These are phyloP conservation scores for Mus caroli DNA, from an alignment of 2,797 vertebrate species.

Conservation along the genomic window DNA sequence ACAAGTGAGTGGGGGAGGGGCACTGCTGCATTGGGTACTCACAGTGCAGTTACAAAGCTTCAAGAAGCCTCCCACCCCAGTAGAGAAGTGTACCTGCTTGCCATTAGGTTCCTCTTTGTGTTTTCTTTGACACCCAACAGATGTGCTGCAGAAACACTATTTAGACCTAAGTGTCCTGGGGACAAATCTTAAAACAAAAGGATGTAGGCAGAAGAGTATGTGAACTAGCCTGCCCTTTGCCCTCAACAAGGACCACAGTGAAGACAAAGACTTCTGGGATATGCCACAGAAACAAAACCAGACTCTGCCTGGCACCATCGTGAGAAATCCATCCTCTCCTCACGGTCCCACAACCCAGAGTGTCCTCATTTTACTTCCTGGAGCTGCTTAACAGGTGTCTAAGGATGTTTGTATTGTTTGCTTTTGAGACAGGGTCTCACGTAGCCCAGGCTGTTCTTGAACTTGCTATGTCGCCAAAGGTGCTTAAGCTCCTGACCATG, in stretches of 20 bases:
- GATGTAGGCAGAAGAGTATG: not conserved
- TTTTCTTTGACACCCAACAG: too few relatives aligned
- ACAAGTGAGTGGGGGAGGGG: not conserved
- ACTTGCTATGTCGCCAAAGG: not conserved
- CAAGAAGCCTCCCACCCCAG: not conserved
- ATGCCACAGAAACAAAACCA: not conserved
- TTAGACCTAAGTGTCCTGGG: not conserved
- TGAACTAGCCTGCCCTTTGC: not conserved
- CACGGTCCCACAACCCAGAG: not conserved
- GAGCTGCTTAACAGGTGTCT: not conserved
- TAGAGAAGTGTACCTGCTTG: fast-evolving
- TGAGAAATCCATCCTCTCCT: not conserved
- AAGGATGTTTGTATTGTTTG: not conserved
- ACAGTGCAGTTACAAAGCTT: not conserved
- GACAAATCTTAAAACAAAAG: not conserved
- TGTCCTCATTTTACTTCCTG: not conserved
- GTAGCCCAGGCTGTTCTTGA: too few relatives aligned
- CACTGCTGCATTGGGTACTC: fast-evolving
- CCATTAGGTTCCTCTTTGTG: not conserved
- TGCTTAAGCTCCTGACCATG: not conserved
- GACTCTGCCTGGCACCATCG: fast-evolving
- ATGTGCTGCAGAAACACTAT: not conserved
- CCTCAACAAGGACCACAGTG: not conserved
- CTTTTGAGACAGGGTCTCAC: not conserved
- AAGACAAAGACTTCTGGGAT: not conserved